These are phyloP conservation scores for Myxocyprinus asiaticus DNA, from an alignment of 2,113 vertebrate species.

Conservation along the genomic window DNA sequence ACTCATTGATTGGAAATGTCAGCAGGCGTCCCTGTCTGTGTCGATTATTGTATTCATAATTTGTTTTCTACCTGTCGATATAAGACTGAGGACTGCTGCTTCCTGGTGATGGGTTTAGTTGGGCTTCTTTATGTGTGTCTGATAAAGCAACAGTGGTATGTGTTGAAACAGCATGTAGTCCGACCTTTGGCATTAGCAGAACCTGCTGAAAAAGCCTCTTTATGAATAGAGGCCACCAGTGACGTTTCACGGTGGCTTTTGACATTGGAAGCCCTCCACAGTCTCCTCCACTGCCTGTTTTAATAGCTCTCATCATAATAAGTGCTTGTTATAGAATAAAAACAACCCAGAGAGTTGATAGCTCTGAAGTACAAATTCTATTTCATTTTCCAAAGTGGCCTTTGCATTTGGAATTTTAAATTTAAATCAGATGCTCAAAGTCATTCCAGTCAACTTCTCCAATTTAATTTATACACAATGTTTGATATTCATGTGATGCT, in stretches of 20 bases:
- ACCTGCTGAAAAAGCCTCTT: constrained; percentile 2
- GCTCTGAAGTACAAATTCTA: constrained; percentile 36
- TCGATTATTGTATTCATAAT: not conserved
- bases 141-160: constrained; percentile 1
- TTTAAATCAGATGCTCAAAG: constrained; percentile 45
- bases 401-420: constrained; percentile 43
- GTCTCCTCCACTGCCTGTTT: constrained; percentile 13
- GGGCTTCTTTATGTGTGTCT: not conserved
- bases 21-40: constrained; percentile 13
- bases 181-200: constrained; percentile 1
- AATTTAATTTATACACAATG: constrained; percentile 42
- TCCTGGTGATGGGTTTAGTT: too few species aligned
- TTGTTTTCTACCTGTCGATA: constrained; percentile 6
- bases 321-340: constrained; percentile 41
- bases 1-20: constrained; percentile 36
- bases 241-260: not conserved
- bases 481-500: constrained; percentile 39
- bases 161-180: not conserved
- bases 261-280: constrained; percentile 7
- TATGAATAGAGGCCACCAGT: not conserved
- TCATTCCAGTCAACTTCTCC: constrained; percentile 44
- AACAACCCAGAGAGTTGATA: constrained; percentile 26
- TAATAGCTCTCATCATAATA: constrained; percentile 40
- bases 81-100: not conserved
- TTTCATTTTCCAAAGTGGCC: constrained; percentile 45